phyloP scores from a whole-genome alignment of 1,140 invertebrate genomes.

The Nilaparvata lugens region DNA sequence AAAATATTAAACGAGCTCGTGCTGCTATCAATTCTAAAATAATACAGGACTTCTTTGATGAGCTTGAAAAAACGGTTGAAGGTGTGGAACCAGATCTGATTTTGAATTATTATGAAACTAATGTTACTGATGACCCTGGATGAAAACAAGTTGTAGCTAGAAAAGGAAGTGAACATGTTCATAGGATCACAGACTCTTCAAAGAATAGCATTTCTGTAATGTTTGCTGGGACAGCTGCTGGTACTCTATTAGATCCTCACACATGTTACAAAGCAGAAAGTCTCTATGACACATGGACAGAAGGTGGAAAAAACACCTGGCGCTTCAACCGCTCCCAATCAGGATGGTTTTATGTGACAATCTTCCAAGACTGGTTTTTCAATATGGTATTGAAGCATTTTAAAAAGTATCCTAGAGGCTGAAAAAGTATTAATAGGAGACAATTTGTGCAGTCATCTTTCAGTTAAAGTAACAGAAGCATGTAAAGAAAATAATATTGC shows the following conservation, averaged over 20 bases:
- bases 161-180: constrained; percentile 30
- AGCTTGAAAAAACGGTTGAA: constrained; percentile 27
- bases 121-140: constrained; percentile 36
- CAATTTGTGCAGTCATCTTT: constrained; percentile 31
- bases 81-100: constrained; percentile 29
- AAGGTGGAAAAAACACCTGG: constrained; percentile 24
- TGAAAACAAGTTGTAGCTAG: constrained; percentile 29
- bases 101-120: constrained; percentile 37
- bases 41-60: constrained; percentile 28
- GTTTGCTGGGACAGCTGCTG: constrained; percentile 29
- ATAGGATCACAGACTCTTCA: constrained; percentile 29
- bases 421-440: constrained; percentile 27
- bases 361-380: constrained; percentile 29
- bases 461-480: too few relatives aligned
- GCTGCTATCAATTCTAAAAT: constrained; percentile 13
- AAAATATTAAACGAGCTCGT: constrained; percentile 17
- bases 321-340: constrained; percentile 28
- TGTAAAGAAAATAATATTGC: not conserved
- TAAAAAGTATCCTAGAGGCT: constrained; percentile 1
- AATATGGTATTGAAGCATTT: constrained; percentile 7
- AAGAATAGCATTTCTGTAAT: constrained; percentile 31
- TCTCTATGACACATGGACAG: constrained; percentile 29
- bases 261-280: constrained; percentile 33
- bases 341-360: constrained; percentile 31
- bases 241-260: constrained; percentile 29